Evolutionary conservation across 2,797 vertebrate species (phyloP), one percentile per base, ranked within the genome.

Genomic region (Ambastaia sidthimunki): DNA sequence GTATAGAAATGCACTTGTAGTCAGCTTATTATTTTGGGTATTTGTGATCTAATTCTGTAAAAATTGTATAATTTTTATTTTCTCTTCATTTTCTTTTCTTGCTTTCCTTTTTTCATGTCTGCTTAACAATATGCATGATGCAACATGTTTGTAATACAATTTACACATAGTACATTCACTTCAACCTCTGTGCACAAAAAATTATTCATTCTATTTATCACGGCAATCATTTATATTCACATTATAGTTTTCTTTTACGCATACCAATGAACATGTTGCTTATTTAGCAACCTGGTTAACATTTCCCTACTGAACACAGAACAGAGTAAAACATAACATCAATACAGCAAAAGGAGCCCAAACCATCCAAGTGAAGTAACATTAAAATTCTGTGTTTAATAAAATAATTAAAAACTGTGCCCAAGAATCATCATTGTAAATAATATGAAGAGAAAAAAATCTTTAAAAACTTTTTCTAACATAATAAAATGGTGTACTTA

Each of bases 201-300:
- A 73, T 76, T 55, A 34, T 28, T 65, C 15, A 63, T 59, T 74
- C 7, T 55, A 44, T 78, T 76, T 54, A 75, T n/a, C 52, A 48
- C 74, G 7, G 7, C 25, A 50, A 79, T 74, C 25, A 76, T 81
- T 77, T 80, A 63, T 65, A 85, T 85, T 66, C 50, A 78, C 41
- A 74, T 54, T 69, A 50, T 76, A 71, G 71, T 80, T 62, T 76
- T 44, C 50, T 80, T 65, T 65, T 57, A 71, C 50, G 31, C 21
- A 80, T 63, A 41, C 70, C 73, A 18, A 68, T 79, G 50, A 68
- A 73, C 18, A 47, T 69, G 62, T 25, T 78, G 21, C 68, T 79
- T 76, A 59, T 81, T 74, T 73, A 62, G 75, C 67, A 25, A 18
- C n/a, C 66, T 44, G 52, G 62, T 76, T 59, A 71, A 50, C 28